Conservation (phyloP, 2,888 invertebrate genomes). For the Ecliptopera silaceata region DNA sequence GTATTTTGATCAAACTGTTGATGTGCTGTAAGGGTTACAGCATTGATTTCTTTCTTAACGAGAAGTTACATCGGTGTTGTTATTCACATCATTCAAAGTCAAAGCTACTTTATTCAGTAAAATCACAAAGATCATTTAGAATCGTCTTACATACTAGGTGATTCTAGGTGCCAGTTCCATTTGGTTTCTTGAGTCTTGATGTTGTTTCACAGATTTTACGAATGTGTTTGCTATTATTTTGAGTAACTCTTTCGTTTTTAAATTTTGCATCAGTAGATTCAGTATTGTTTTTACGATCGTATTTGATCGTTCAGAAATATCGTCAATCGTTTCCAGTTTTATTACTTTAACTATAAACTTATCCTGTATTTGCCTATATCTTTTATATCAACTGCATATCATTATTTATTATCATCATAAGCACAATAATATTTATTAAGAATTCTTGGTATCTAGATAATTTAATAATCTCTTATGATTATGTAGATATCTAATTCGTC, state of each 20-base stretch:
- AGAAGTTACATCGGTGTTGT: conserved; percentile 29
- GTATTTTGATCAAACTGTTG: conserved; percentile 6
- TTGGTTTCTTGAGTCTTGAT: conserved; percentile 16
- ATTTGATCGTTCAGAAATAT: too few relatives aligned
- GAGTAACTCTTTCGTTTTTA: too few relatives aligned
- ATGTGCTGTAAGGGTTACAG: conserved; percentile 24
- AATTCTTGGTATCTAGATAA: not conserved
- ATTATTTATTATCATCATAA: too few relatives aligned
- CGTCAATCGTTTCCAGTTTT: not conserved
- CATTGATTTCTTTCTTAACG: conserved; percentile 31
- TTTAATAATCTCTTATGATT: not conserved
- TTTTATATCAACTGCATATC: not conserved
- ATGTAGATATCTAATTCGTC: not conserved
- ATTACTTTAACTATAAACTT: not conserved
- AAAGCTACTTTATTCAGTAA: too few relatives aligned
- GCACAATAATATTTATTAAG: not conserved
- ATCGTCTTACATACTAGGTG: too few relatives aligned
- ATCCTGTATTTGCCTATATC: not conserved
- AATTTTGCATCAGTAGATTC: too few relatives aligned
- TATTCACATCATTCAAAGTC: conserved; percentile 34
- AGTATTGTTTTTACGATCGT: too few relatives aligned
- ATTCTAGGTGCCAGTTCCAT: too few relatives aligned
- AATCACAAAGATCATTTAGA: too few relatives aligned
- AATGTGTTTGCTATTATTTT: not conserved
- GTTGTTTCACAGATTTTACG: conserved; percentile 24